These are phyloP conservation scores for Sitta europaea DNA, from an alignment of 2,113 vertebrate genomes.

Conservation along the genomic window DNA sequence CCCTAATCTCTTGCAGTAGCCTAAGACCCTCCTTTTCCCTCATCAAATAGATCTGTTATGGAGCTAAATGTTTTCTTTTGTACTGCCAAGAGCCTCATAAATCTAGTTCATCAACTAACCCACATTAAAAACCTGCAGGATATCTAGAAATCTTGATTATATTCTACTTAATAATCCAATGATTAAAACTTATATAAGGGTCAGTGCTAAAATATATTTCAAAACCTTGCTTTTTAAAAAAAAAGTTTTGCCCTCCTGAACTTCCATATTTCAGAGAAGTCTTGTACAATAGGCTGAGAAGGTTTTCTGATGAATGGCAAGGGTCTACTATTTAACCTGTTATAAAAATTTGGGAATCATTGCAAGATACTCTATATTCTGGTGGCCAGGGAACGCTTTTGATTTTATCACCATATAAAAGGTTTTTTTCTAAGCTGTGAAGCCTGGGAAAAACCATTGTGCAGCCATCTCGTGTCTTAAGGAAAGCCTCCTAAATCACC, in stretches of 20 bases:
- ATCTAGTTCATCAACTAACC: not conserved
- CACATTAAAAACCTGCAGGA: not conserved
- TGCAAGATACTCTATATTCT: not conserved
- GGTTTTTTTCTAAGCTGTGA: not conserved
- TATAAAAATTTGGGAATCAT: not conserved
- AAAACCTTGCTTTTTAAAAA: accelerated
- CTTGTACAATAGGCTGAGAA: not conserved
- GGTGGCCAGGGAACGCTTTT: not conserved
- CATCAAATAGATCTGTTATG: accelerated
- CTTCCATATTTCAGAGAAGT: not conserved
- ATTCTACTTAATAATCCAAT: not conserved
- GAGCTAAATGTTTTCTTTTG: not conserved
- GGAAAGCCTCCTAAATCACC: not conserved
- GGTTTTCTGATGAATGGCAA: not conserved
- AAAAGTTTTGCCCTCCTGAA: accelerated
- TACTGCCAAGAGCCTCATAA: not conserved
- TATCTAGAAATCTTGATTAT: not conserved
- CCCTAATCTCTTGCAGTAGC: not conserved
- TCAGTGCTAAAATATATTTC: not conserved
- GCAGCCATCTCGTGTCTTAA: not conserved
- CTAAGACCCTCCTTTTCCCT: not conserved
- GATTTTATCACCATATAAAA: not conserved
- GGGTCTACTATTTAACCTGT: not conserved
- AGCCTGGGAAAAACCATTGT: not conserved
- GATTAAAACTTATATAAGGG: accelerated